These are phyloP conservation scores for Apteryx mantelli DNA, from an alignment of 2,113 vertebrate species.

Conservation along the genomic window DNA sequence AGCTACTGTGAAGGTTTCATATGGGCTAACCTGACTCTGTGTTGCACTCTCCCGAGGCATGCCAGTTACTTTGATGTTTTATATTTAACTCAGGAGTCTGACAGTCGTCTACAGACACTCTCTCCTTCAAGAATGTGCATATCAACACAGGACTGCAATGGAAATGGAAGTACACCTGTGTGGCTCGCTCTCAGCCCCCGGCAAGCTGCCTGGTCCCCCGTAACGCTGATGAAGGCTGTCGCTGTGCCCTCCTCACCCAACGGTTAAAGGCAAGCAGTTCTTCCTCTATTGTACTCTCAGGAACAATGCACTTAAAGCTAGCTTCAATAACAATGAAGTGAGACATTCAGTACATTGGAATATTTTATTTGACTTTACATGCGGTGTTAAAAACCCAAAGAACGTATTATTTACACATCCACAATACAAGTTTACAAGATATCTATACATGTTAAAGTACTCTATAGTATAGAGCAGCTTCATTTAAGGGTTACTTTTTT, in stretches of 20 bases:
- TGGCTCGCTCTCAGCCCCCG: rapidly evolving
- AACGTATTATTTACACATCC: constrained; percentile 99
- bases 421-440: constrained; percentile 99
- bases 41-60: rapidly evolving
- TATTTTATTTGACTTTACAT: constrained; percentile 99
- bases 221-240: background rate
- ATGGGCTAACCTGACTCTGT: background rate
- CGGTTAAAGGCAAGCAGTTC: background rate
- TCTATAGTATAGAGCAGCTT: constrained; percentile 93
- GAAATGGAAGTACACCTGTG: background rate
- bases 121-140: background rate
- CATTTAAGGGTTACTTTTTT: constrained; percentile 86
- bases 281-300: rapidly evolving
- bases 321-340: background rate
- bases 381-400: constrained; percentile 99
- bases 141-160: background rate
- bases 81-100: background rate
- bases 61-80: rapidly evolving
- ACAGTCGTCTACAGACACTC: background rate
- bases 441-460: constrained; percentile 98
- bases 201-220: background rate
- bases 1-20: background rate
- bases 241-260: background rate
- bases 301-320: background rate
- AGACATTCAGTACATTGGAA: constrained; percentile 77